These are phyloP conservation scores for Serranus cabrilla DNA, from an alignment of 2,797 vertebrate genomes.

Conservation along the genomic window DNA sequence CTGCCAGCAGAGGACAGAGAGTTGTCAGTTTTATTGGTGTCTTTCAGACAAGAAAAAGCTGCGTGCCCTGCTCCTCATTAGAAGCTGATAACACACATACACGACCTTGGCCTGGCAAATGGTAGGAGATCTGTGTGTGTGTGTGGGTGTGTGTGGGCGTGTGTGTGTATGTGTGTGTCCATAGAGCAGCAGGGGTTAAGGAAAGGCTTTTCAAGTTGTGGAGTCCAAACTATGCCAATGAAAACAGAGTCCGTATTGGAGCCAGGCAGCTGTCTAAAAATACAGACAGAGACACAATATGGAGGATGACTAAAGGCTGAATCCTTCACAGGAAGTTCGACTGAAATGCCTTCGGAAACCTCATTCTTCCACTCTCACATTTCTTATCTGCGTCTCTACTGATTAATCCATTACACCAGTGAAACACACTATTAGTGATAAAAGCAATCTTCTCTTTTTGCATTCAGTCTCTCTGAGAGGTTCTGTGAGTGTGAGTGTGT, in stretches of 20 bases:
- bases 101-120: slow-evolving; percentile 80
- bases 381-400: slow-evolving; percentile 14
- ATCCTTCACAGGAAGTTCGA: slow-evolving; percentile 64
- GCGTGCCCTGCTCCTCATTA: slow-evolving; percentile 82
- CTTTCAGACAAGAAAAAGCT: slow-evolving; percentile 82
- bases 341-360: slow-evolving; percentile 47
- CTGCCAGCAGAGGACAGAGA: slow-evolving; percentile 61
- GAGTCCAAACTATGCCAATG: slow-evolving; percentile 82
- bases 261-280: slow-evolving; percentile 83
- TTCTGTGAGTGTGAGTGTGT: background rate
- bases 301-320: slow-evolving; percentile 73
- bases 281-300: slow-evolving; percentile 83
- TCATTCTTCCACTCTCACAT: slow-evolving; percentile 22
- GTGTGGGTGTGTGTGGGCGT: slow-evolving; percentile 12
- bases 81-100: slow-evolving; percentile 72
- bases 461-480: background rate
- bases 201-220: slow-evolving; percentile 81
- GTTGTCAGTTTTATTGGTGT: slow-evolving; percentile 81
- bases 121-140: slow-evolving; percentile 54
- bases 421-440: slow-evolving; percentile 24
- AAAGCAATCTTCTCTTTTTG: slow-evolving; percentile 2
- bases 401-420: slow-evolving; percentile 36
- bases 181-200: slow-evolving; percentile 67
- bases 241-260: slow-evolving; percentile 80
- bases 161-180: slow-evolving; percentile 46